Conservation (phyloP, 2,113 vertebrate genomes). For the Alligator mississippiensis region DNA sequence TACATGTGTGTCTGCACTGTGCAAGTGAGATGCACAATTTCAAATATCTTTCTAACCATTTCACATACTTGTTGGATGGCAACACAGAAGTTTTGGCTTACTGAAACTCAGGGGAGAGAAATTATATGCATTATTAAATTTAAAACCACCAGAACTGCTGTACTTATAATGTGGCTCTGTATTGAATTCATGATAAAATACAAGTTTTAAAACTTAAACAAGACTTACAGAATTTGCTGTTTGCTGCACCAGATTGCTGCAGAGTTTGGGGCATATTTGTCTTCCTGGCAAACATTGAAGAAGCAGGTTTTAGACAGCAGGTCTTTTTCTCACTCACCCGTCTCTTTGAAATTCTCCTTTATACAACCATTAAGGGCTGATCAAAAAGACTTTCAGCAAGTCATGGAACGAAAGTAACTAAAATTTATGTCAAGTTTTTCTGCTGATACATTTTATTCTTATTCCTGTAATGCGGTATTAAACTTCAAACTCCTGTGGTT, state of each 20-base stretch:
- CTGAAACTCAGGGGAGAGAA: constrained; percentile 54
- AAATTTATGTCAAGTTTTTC: neutral
- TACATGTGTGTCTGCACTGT: constrained; percentile 10
- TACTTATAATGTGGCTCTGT: constrained; percentile 34
- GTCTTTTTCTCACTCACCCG: neutral
- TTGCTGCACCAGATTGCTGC: constrained; percentile 10
- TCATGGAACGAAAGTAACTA: neutral
- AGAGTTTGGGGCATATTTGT: constrained; percentile 50
- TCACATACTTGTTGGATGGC: neutral
- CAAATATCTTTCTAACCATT: constrained; percentile 49
- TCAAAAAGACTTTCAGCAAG: neutral
- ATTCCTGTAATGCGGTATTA: neutral
- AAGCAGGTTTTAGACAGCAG: constrained; percentile 8
- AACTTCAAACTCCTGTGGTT: neutral
- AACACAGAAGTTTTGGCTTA: neutral
- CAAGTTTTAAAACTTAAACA: constrained; percentile 33
- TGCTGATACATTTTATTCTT: neutral
- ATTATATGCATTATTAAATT: constrained; percentile 56
- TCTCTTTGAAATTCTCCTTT: neutral
- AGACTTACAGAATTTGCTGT: constrained; percentile 21
- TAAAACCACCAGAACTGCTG: constrained; percentile 37
- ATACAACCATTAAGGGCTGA: neutral
- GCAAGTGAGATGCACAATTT: constrained; percentile 48
- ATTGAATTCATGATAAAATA: constrained; percentile 63
- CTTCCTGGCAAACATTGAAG: neutral